Evolutionary conservation across 1,140 invertebrate species (phyloP).

Genomic region (Agraylea sexmaculata): DNA sequence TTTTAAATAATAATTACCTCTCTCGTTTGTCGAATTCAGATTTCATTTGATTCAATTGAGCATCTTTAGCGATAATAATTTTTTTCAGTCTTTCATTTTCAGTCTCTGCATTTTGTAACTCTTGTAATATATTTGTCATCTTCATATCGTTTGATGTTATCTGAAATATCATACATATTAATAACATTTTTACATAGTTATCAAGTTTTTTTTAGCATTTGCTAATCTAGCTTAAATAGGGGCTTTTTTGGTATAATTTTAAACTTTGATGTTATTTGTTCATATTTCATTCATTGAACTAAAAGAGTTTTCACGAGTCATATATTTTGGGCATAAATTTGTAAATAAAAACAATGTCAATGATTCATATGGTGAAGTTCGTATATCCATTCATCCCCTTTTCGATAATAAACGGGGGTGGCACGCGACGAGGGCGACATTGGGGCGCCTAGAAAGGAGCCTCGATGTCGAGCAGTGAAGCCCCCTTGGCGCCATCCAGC

Average conservation of each 20-base stretch:
- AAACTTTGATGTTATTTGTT: constrained; percentile 6
- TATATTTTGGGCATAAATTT: too few species aligned
- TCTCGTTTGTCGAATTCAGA: constrained; percentile 16
- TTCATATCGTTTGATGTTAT: constrained; percentile 3
- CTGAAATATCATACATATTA: constrained; percentile 4
- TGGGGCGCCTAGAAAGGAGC: too few species aligned
- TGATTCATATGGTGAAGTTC: too few species aligned
- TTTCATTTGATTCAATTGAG: constrained; percentile 16
- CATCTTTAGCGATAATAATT: constrained; percentile 11
- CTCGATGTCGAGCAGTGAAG: too few species aligned
- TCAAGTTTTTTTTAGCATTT: constrained; percentile 1
- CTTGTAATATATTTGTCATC: neutral
- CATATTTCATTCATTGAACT: too few species aligned
- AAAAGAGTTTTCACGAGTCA: too few species aligned
- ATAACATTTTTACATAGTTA: neutral
- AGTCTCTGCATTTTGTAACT: constrained; percentile 9
- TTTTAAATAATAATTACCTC: constrained; percentile 10
- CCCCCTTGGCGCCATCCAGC: too few species aligned
- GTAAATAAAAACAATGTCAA: too few species aligned
- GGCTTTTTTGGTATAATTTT: neutral
- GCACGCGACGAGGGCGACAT: too few species aligned
- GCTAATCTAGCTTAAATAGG: neutral
- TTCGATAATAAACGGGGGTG: too few species aligned
- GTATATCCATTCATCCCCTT: too few species aligned
- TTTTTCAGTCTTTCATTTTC: constrained; percentile 15